A percentile compares a stretch with the other conserved stretches of the same genome.
These are phyloP conservation scores for Papilio protenor DNA, from an alignment of 2,888 invertebrate genomes.

Conservation along the genomic window DNA sequence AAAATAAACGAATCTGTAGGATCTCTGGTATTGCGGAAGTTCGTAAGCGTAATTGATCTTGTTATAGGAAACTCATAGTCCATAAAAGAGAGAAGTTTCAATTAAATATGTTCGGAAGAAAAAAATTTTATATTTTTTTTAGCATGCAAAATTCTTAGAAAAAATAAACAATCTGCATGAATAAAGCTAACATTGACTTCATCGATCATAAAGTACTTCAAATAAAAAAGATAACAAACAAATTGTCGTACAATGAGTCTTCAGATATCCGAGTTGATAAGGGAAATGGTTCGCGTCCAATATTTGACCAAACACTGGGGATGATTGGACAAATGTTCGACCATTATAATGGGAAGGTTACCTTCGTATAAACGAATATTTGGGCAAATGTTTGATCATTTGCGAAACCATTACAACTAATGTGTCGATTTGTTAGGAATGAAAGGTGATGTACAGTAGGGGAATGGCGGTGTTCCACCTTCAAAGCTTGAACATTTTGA, in stretches of 20 bases:
- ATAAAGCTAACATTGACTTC: not conserved
- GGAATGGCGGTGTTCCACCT: too few relatives aligned
- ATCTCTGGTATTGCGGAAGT: too few relatives aligned
- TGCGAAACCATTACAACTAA: not conserved
- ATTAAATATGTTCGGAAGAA: too few relatives aligned
- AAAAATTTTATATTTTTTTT: too few relatives aligned
- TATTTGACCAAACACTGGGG: not conserved
- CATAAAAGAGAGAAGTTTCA: too few relatives aligned
- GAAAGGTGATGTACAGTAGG: not conserved
- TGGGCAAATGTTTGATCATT: constrained; percentile 6
- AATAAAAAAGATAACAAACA: constrained; percentile 20
- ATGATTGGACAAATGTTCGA: not conserved
- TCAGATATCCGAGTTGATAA: not conserved
- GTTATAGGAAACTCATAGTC: too few relatives aligned
- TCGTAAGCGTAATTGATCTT: too few relatives aligned
- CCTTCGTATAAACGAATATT: not conserved
- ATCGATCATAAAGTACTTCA: not conserved
- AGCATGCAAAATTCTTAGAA: not conserved
- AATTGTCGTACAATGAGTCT: not conserved
- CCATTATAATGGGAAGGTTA: not conserved
- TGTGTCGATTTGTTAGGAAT: not conserved
- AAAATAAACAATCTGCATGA: not conserved
- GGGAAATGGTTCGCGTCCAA: not conserved
- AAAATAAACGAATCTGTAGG: too few relatives aligned
- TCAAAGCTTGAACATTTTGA: too few relatives aligned